A percentile compares a stretch with the other conserved stretches of the same genome.
Evolutionary conservation across 2,113 vertebrate genomes (phyloP).

Genomic region (Mellivora capensis): DNA sequence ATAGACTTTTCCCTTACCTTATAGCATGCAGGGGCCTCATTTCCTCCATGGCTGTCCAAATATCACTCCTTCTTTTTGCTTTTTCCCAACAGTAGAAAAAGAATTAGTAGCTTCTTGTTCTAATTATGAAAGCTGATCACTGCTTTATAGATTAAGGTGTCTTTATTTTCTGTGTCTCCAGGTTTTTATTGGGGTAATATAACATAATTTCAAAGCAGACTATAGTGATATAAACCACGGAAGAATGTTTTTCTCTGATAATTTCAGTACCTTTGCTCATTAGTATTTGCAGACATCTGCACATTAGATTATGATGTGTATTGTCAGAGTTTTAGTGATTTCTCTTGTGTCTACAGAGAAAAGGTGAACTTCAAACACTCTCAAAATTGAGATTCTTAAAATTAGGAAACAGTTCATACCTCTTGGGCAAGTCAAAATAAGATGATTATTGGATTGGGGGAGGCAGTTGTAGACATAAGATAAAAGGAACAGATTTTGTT

Average conservation of each 20-base stretch:
- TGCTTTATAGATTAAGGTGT: neutral
- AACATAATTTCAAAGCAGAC: neutral
- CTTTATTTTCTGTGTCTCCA: neutral
- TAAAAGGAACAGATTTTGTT: conserved; percentile 63
- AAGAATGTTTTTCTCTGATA: conserved; percentile 32
- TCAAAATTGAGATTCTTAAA: conserved; percentile 26
- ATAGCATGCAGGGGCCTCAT: neutral
- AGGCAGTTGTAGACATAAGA: neutral
- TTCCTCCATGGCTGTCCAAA: neutral
- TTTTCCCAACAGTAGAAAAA: neutral
- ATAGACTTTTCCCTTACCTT: neutral
- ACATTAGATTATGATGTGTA: conserved; percentile 62
- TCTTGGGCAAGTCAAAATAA: conserved; percentile 18
- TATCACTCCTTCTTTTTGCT: neutral
- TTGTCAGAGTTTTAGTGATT: conserved; percentile 53
- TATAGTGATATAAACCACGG: neutral
- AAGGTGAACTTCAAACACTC: conserved; percentile 32
- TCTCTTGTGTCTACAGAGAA: conserved; percentile 29
- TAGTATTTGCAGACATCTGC: conserved; percentile 50
- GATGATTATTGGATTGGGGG: neutral
- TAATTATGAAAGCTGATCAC: conserved; percentile 3
- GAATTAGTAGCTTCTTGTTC: neutral
- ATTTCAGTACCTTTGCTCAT: conserved; percentile 64
- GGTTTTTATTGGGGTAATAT: neutral
- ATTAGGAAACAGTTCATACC: neutral